Evolutionary conservation across 2,797 vertebrate species (phyloP), one percentile per base, ranked within the genome.

Genomic region (Heliangelus exortis): DNA sequence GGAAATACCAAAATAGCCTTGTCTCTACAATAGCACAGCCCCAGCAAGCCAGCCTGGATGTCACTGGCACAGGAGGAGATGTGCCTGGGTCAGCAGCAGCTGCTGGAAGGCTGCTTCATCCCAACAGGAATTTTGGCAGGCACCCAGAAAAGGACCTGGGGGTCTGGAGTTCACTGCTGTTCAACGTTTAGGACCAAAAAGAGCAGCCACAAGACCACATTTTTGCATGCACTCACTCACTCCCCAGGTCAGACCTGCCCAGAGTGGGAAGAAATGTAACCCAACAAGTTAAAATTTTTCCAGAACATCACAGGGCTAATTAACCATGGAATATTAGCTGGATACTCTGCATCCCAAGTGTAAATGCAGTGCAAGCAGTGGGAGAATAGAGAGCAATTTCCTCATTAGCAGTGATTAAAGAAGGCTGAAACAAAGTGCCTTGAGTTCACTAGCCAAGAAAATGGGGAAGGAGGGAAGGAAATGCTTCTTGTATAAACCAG

Each of bases 361-460:
- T 19, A 58, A 87, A 68, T 12, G 17, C 67, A 57, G 3, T 20
- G 28, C 48, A 84, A 69, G 53, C 9, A 7, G 39, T 76, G 72
- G 26, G 39, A 94, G 81, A 89, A 82, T 15, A 34, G 13, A 65
- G 67, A 61, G 39, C 39, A 58, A 69, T 88, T 91, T 87, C 88
- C 83, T 83, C 61, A 47, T 51, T 51, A 85, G 43, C 65, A 51
- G 48, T 28, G 26, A 91, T 80, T 72, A 88, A 85, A 73, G 34
- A 65, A 50, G 43, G 23, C 43, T 43, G 36, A 39, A 85, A 73
- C 15, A 88, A 88, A 90, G 59, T n/a, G 33, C 51, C 53, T 76
- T 58, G 68, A 87, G 45, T 43, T 81, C 65, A 23, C 18, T 10
- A 48, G 76, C 45, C 81, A 68, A 74, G 55, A 69, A 91, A 94